Evolutionary conservation across 2,113 vertebrate species (phyloP).

Genomic region (Albula goreensis): DNA sequence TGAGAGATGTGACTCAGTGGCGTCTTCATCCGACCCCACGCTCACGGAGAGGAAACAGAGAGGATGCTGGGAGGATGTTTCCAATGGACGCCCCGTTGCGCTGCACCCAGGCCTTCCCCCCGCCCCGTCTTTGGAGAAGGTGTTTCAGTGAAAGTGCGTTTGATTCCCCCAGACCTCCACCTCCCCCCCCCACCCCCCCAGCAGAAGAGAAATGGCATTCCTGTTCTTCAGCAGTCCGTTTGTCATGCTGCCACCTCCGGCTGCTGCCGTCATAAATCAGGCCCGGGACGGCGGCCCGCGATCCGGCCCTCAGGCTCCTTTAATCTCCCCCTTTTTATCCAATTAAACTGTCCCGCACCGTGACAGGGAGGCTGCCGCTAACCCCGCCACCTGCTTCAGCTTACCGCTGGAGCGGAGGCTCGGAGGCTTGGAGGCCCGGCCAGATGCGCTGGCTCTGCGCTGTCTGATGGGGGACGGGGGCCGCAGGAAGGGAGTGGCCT

Average conservation of each 20-base stretch:
- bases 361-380: conserved; percentile 40
- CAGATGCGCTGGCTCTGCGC: background rate
- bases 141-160: background rate
- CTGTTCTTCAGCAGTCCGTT: conserved; percentile 35
- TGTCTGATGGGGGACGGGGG: background rate
- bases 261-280: conserved; percentile 43
- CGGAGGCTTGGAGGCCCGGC: background rate
- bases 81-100: background rate
- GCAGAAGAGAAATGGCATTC: conserved; percentile 34
- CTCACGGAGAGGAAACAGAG: background rate
- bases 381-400: conserved; percentile 41
- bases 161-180: background rate
- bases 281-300: conserved; percentile 14
- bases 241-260: conserved; percentile 41
- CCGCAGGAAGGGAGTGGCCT: background rate
- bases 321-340: conserved; percentile 44
- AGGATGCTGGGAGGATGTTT: background rate
- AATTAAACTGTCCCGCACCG: conserved; percentile 43
- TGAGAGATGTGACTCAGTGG: background rate
- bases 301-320: conserved; percentile 38
- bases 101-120: background rate
- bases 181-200: background rate
- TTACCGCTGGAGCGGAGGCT: conserved; percentile 22
- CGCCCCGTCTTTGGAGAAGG: background rate
- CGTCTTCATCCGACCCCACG: background rate